Conservation (phyloP, 2,113 vertebrate genomes). For the Corythaixoides concolor region DNA sequence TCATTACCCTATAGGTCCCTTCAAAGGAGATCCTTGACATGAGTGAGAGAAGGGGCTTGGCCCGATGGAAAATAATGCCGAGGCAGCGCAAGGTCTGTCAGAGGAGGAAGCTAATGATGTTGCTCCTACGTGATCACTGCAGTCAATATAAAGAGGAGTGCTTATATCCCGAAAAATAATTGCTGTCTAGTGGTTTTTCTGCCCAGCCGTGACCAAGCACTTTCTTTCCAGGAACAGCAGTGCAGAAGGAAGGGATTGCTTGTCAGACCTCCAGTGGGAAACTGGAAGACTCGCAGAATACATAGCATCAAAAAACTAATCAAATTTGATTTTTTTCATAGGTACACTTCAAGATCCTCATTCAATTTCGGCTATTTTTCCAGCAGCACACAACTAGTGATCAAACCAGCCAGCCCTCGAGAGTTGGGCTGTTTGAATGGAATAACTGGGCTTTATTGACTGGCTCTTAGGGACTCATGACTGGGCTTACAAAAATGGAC, state of each 20-base stretch:
- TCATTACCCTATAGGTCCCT: background rate
- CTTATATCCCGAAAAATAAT: background rate
- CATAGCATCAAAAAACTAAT: background rate
- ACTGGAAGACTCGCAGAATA: background rate
- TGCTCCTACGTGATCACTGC: background rate
- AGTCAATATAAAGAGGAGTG: background rate
- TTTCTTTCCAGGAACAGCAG: background rate
- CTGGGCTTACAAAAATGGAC: background rate
- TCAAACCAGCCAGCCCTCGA: background rate
- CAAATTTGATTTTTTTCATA: background rate
- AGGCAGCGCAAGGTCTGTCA: background rate
- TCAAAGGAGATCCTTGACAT: background rate
- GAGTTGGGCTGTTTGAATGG: background rate
- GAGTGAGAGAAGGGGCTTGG: background rate
- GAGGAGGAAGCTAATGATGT: background rate
- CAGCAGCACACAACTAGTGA: background rate
- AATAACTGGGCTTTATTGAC: background rate
- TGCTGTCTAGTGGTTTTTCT: background rate
- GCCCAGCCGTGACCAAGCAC: background rate
- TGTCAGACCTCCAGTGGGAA: background rate
- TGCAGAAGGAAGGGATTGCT: background rate
- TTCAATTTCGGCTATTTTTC: background rate
- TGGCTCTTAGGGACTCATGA: background rate
- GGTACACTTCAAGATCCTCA: background rate
- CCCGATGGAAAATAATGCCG: background rate